Evolutionary conservation across 2,888 invertebrate species (phyloP).

Genomic region (Caenorhabditis wallacei): DNA sequence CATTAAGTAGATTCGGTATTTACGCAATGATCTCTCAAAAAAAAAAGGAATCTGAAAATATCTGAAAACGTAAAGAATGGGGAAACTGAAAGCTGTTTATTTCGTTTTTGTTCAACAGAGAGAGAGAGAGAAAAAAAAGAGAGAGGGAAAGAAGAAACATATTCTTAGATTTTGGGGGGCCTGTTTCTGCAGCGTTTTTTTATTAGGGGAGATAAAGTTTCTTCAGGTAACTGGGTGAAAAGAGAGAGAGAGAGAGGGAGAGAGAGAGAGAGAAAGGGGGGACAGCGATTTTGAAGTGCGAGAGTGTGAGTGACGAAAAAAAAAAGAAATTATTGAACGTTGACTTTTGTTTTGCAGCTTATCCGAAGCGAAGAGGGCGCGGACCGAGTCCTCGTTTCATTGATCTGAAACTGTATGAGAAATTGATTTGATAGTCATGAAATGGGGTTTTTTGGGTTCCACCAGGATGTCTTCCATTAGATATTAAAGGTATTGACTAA

Average conservation of each 20-base stretch:
- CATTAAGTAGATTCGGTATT: slow-evolving; percentile 27
- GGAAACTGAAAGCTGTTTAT: slow-evolving; percentile 42
- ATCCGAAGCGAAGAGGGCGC: slow-evolving; percentile 76
- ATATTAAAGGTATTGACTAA: too few relatives aligned
- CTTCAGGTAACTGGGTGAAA: slow-evolving; percentile 9
- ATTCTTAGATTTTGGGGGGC: slow-evolving; percentile 25
- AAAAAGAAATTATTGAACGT: slow-evolving; percentile 15
- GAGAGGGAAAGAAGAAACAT: slow-evolving; percentile 8
- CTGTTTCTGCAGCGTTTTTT: slow-evolving; percentile 53
- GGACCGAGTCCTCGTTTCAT: slow-evolving; percentile 76
- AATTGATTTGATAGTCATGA: neutral
- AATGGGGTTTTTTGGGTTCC: too few relatives aligned
- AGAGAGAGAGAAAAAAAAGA: slow-evolving; percentile 19
- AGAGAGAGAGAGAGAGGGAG: slow-evolving; percentile 11
- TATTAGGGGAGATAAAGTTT: slow-evolving; percentile 6
- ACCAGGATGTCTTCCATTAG: too few relatives aligned
- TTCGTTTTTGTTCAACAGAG: slow-evolving; percentile 42
- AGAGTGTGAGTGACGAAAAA: slow-evolving; percentile 9
- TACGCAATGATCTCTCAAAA: neutral
- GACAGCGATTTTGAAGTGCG: slow-evolving; percentile 20
- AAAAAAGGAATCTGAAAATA: neutral
- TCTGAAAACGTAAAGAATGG: slow-evolving; percentile 1
- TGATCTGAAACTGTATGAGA: slow-evolving; percentile 62
- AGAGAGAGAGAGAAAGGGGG: slow-evolving; percentile 1
- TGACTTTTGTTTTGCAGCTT: slow-evolving; percentile 30